phyloP scores from a whole-genome alignment of 2,113 vertebrate species.

The Argyrosomus japonicus region DNA sequence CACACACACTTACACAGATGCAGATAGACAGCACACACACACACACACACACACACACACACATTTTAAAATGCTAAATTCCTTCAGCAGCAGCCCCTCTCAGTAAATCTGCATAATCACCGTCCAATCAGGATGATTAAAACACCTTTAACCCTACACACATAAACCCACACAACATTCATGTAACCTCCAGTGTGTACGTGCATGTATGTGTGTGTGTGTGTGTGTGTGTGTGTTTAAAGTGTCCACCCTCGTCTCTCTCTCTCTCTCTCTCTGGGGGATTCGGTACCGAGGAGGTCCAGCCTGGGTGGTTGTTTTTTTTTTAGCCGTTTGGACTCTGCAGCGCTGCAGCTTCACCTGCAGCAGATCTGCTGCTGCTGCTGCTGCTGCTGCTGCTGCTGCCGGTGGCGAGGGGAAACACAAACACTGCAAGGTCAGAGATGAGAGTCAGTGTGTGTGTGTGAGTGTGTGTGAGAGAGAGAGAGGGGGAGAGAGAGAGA shows the following conservation, averaged over 20 bases:
- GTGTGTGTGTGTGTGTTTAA: not conserved
- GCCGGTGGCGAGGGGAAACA: conserved; percentile 41
- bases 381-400: conserved; percentile 19
- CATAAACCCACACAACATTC: conserved; percentile 18
- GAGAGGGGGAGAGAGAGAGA: not conserved
- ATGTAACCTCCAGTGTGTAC: not conserved
- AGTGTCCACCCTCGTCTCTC: not conserved
- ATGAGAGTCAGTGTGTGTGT: conserved; percentile 49
- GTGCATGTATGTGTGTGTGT: not conserved
- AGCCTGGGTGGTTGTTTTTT: not conserved
- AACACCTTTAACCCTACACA: conserved; percentile 37
- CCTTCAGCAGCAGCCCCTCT: conserved; percentile 17
- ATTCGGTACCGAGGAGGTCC: not conserved
- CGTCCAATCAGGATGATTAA: conserved; percentile 67
- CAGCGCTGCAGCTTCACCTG: conserved; percentile 49
- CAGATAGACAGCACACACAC: not conserved
- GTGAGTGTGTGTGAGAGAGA: not conserved
- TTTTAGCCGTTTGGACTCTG: conserved; percentile 18
- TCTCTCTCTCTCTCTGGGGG: not conserved
- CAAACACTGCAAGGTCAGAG: conserved; percentile 76
- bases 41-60: not conserved
- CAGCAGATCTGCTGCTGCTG: conserved; percentile 47
- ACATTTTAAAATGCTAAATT: conserved; percentile 12
- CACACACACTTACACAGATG: not conserved
- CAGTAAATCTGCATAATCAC: conserved; percentile 55